Base-by-base conservation (phyloP, 2,113 vertebrate genomes). In the Eubucco bourcierii region DNA sequence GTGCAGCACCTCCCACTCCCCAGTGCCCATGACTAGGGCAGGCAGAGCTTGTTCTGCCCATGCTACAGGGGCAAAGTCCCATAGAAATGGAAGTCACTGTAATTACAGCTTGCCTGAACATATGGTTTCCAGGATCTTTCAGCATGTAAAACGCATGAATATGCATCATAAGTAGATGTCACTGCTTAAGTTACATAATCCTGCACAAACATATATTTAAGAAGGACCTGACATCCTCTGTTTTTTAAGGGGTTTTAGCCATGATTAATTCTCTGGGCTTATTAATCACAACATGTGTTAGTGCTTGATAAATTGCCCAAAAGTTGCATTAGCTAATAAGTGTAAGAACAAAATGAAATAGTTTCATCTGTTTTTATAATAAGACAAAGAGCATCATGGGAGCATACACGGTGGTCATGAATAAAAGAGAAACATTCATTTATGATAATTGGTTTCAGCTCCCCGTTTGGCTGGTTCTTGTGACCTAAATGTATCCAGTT, bases 401-500 rank as follows among this genome's bases (percentile, higher is more conserved):
- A 98, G 97, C 98, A 97, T 97, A 96, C 98, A 98, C 96, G 98
- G 98, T 98, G 98, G 98, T 98, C 98, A 98, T 97, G 98, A 98
- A 98, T 98, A 98, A 98, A 98, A 98, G 98, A 98, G 97, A 98
- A 98, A 98, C 98, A 98, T 98, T 98, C 98, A 98, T 98, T 98
- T 98, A 98, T 97, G 98, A 98, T 98, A 98, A 98, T 98, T 98
- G 98, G 97, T 98, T 98, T 98, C 98, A 98, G 98, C 98, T 98
- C 98, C 98, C 98, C 98, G 93, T 98, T 98, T 98, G 98, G 98
- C 98, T 98, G 97, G 97, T 97, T 97, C 96, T 98, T 97, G 97
- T 98, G 98, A 98, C 98, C 98, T 98, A 98, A 98, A 98, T 98
- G 97, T 98, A 98, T 98, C 98, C 98, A 98, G 98, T 98, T 98